phyloP scores from a whole-genome alignment of 1,140 invertebrate genomes.

The Muscidifurax raptorellus region DNA sequence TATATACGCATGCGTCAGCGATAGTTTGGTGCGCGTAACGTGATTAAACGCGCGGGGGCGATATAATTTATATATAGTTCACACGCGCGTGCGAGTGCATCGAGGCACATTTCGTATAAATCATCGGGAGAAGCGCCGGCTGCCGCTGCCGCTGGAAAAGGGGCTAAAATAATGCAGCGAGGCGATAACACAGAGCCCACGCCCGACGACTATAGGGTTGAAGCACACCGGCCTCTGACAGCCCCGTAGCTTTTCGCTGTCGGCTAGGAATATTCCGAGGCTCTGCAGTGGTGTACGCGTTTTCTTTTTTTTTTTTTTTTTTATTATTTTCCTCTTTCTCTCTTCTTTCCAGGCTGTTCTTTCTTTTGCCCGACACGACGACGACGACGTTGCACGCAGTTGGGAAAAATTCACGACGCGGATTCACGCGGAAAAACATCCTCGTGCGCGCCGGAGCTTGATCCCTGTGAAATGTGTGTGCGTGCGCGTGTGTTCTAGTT shows the following conservation, averaged over 20 bases:
- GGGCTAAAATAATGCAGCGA: constrained; percentile 40
- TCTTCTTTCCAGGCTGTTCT: background rate
- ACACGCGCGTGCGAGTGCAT: constrained; percentile 1
- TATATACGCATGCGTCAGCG: background rate
- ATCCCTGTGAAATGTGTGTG: background rate
- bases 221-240: background rate
- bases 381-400: no score
- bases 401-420: background rate
- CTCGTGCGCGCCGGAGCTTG: background rate
- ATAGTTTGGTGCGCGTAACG: background rate
- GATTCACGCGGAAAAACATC: constrained; percentile 6
- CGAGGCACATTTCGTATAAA: constrained; percentile 36
- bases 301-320: background rate
- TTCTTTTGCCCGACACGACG: background rate
- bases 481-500: background rate
- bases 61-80: background rate
- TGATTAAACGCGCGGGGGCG: background rate
- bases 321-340: no score
- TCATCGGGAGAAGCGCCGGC: constrained; percentile 14
- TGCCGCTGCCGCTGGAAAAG: background rate
- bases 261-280: constrained; percentile 11
- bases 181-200: constrained; percentile 15
- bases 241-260: constrained; percentile 14
- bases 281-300: background rate
- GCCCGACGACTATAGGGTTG: background rate